phyloP scores from a whole-genome alignment of 2,888 invertebrate genomes.

The Ectemnius continuus region DNA sequence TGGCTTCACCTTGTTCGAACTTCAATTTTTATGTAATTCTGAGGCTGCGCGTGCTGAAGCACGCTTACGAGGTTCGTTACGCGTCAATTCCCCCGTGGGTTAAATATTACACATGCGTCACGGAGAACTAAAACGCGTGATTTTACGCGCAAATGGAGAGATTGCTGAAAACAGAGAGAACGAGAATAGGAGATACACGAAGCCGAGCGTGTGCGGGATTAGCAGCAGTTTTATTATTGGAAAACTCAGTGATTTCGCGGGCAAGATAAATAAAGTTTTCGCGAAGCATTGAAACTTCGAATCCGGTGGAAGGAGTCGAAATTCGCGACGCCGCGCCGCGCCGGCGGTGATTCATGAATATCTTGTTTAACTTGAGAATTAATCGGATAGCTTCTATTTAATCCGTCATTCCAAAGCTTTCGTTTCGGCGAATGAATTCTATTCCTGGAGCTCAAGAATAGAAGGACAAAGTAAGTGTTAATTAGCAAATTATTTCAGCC shows the following conservation, averaged over 20 bases:
- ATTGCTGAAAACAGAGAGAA: slow-evolving; percentile 41
- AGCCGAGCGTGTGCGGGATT: slow-evolving; percentile 53
- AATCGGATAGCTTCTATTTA: background rate
- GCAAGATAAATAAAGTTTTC: slow-evolving; percentile 50
- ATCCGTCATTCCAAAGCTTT: background rate
- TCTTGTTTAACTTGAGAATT: background rate
- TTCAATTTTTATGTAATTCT: slow-evolving; percentile 60
- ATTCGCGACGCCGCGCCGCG: slow-evolving; percentile 16
- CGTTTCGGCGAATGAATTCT: too few relatives aligned
- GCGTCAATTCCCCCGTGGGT: slow-evolving; percentile 66
- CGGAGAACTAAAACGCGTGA: slow-evolving; percentile 9
- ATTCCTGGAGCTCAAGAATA: background rate
- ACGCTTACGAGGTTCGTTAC: slow-evolving; percentile 34
- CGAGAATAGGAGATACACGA: slow-evolving; percentile 39
- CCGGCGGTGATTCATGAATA: background rate
- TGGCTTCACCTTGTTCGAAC: slow-evolving; percentile 34
- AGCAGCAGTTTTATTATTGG: slow-evolving; percentile 37
- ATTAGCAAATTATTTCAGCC: background rate
- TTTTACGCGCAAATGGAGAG: slow-evolving; percentile 19
- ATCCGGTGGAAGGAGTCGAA: slow-evolving; percentile 28
- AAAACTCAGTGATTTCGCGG: slow-evolving; percentile 50
- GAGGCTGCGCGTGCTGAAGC: background rate
- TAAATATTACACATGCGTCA: slow-evolving; percentile 62
- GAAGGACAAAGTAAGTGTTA: background rate
- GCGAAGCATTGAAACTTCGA: slow-evolving; percentile 34